Evolutionary conservation across 2,113 vertebrate genomes (phyloP), one percentile per base, ranked within the genome.

Genomic region (Perccottus glenii): DNA sequence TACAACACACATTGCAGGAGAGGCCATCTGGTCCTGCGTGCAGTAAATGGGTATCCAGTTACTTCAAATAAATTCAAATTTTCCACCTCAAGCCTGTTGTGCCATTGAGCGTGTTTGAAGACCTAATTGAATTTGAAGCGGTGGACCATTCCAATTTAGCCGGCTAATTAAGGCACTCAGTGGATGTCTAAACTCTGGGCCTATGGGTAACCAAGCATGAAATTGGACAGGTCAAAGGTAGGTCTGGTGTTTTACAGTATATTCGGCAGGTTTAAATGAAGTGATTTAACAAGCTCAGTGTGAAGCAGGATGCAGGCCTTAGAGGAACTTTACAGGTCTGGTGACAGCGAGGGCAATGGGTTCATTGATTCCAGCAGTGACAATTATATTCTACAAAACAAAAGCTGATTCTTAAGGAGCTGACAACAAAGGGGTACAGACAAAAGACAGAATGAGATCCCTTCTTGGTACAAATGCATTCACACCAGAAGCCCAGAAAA

Each of bases 31-130:
- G 83, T 68, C 62, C 51, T 53, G 52, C 40, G 4, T 57, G 81
- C 73, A 75, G 76, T 75, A 70, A 88, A 90, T 79, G 68, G 62
- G 62, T 78, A 87, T 91, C 77, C 73, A 70, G 81, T 90, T 88
- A 81, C 90, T 77, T 85, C 70, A 87, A 84, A 90, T 89, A 81
- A 91, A 92, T 90, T 78, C 42, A 88, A n/a, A 88, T 92, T 91
- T 89, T 91, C 89, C 87, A 88, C 81, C 86, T 77, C 66, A 68
- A 84, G 83, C 80, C 71, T 62, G 63, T 50, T 65, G 74, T 68
- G 85, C 80, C 69, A 82, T 73, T 80, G 74, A 81, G 53, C 11
- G 70, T 67, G 74, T 88, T 90, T 87, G 78, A 89, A 86, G 83
- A 56, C 57, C 58, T 90, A 89, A 91, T 90, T 90, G 73, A 85